phyloP scores from a whole-genome alignment of 2,113 vertebrate species.

The Ictalurus punctatus region DNA sequence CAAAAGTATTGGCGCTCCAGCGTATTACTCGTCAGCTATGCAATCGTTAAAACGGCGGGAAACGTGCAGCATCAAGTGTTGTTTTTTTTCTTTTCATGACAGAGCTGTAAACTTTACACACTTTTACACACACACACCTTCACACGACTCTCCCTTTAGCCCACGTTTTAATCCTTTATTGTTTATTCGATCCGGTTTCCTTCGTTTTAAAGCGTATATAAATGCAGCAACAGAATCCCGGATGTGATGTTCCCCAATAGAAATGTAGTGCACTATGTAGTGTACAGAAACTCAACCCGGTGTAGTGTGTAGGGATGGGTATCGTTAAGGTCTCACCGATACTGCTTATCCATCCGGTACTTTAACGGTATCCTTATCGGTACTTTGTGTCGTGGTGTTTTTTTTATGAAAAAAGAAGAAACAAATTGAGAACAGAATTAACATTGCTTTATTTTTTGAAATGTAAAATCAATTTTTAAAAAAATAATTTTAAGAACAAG shows the following conservation, averaged over 20 bases:
- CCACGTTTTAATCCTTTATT: background rate
- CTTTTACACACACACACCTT: too few species aligned
- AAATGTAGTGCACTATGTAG: background rate
- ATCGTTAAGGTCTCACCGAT: too few species aligned
- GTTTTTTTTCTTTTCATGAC: background rate
- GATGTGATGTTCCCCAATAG: background rate
- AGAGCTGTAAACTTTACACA: background rate
- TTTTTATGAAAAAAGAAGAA: too few species aligned
- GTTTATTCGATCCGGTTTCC: background rate
- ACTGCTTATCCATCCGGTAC: too few species aligned
- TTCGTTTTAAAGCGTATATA: background rate
- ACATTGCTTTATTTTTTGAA: too few species aligned
- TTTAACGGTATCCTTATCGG: too few species aligned
- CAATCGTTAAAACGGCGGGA: slow-evolving; percentile 16
- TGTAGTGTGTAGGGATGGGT: too few species aligned
- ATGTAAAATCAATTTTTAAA: too few species aligned
- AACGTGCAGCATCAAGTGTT: background rate
- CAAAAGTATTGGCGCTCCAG: background rate
- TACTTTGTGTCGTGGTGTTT: too few species aligned
- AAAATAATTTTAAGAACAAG: too few species aligned
- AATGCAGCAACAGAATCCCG: background rate
- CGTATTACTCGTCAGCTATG: slow-evolving; percentile 22
- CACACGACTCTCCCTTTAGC: background rate
- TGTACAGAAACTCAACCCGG: background rate
- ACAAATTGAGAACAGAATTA: too few species aligned